Conservation (phyloP, 2,113 vertebrate genomes). For the Eptesicus fuscus region DNA sequence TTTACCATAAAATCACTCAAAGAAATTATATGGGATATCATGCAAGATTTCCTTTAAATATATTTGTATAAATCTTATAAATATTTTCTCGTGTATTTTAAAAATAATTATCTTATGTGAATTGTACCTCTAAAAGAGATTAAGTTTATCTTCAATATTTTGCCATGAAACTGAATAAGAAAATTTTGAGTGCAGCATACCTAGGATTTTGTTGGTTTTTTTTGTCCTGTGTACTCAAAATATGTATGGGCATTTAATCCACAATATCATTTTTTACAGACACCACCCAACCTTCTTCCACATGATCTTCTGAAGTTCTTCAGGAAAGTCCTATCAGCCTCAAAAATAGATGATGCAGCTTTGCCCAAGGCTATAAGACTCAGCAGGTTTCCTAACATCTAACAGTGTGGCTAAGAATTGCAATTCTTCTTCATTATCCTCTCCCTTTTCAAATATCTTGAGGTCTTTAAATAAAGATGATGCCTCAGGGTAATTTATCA, state of each 20-base stretch:
- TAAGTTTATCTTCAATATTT: background rate
- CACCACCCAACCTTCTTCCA: background rate
- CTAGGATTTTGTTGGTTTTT: background rate
- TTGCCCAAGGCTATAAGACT: background rate
- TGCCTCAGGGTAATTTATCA: background rate
- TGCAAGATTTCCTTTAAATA: background rate
- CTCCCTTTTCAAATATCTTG: background rate
- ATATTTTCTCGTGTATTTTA: background rate
- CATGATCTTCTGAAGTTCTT: background rate
- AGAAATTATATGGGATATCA: background rate
- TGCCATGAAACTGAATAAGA: background rate
- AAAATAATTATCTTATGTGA: background rate
- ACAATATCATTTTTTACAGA: background rate
- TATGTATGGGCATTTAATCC: background rate
- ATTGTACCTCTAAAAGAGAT: background rate
- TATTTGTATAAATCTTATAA: background rate
- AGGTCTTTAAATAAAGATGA: background rate
- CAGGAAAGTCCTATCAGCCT: background rate
- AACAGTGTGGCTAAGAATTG: slow-evolving; percentile 30
- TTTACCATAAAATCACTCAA: slow-evolving; percentile 36
- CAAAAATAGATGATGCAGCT: background rate
- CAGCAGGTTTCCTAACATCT: background rate
- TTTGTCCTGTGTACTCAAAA: background rate
- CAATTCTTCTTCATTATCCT: background rate
- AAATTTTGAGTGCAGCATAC: background rate